A percentile compares a stretch with the other conserved stretches of the same genome.
Conservation (phyloP, 2,113 vertebrate genomes). For the Conger conger region DNA sequence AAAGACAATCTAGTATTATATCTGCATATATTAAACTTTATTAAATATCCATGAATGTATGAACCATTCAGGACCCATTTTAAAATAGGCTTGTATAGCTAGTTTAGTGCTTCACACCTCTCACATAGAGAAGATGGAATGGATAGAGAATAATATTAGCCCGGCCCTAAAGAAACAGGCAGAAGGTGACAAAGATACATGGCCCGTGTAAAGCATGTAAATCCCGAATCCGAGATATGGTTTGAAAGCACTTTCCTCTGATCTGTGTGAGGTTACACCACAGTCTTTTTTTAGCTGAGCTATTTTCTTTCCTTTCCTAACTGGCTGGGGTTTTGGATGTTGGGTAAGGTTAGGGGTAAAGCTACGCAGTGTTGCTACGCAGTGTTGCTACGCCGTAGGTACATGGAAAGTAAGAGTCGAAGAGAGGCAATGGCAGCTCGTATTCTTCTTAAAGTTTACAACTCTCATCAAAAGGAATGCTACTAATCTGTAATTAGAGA, state of each 20-base stretch:
- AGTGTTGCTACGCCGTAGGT: background rate
- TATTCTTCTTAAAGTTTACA: constrained; percentile 62
- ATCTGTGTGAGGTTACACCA: background rate
- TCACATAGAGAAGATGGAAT: background rate
- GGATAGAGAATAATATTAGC: background rate
- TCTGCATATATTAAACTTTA: background rate
- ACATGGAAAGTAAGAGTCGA: background rate
- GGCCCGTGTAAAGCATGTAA: background rate
- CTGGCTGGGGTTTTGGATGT: background rate
- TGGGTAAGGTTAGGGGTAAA: background rate
- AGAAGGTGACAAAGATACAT: background rate
- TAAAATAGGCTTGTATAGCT: background rate
- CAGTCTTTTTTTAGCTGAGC: background rate
- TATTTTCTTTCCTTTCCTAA: background rate
- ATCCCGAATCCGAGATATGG: background rate
- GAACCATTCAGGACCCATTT: background rate
- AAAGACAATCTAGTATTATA: background rate
- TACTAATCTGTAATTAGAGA: constrained; percentile 75
- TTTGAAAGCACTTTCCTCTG: constrained; percentile 4
- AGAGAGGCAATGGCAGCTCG: background rate
- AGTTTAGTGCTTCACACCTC: background rate
- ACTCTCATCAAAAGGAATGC: constrained; percentile 65
- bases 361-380: background rate
- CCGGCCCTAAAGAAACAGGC: background rate
- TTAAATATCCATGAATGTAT: background rate